These are phyloP conservation scores for Platalea minor DNA, from an alignment of 2,797 vertebrate genomes.

Conservation along the genomic window DNA sequence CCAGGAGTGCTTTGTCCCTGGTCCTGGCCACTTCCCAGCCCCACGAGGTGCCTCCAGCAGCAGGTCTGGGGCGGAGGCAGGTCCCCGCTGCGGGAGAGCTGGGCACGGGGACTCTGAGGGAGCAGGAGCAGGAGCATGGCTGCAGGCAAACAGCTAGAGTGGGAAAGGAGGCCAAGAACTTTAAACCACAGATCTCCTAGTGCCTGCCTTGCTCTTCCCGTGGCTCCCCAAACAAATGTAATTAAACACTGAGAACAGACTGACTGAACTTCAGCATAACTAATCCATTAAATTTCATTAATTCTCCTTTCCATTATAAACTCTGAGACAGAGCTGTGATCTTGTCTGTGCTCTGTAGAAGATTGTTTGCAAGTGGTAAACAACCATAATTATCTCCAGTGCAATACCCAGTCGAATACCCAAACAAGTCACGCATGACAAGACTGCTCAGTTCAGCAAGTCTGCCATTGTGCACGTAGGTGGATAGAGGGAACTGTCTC, in stretches of 20 bases:
- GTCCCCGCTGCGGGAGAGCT: fast-evolving
- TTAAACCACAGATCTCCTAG: not conserved
- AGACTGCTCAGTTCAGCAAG: not conserved
- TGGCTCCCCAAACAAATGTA: not conserved
- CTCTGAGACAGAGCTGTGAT: not conserved
- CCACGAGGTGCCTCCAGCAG: not conserved
- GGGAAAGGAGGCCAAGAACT: not conserved
- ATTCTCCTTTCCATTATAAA: not conserved
- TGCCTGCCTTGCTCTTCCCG: fast-evolving
- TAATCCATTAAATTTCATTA: not conserved
- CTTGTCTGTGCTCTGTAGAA: not conserved
- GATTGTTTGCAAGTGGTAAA: not conserved
- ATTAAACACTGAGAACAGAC: not conserved
- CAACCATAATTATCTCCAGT: not conserved
- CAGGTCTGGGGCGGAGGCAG: not conserved
- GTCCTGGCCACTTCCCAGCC: not conserved
- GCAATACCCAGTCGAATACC: not conserved
- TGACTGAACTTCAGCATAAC: not conserved
- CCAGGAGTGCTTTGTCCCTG: fast-evolving
- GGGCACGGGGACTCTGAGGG: fast-evolving
- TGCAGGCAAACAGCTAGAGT: not conserved
- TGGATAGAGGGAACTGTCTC: not conserved
- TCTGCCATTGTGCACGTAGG: fast-evolving
- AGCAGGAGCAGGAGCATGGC: not conserved
- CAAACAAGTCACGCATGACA: not conserved